These are phyloP conservation scores for Pangasianodon hypophthalmus DNA, from an alignment of 2,113 vertebrate species.

Conservation along the genomic window DNA sequence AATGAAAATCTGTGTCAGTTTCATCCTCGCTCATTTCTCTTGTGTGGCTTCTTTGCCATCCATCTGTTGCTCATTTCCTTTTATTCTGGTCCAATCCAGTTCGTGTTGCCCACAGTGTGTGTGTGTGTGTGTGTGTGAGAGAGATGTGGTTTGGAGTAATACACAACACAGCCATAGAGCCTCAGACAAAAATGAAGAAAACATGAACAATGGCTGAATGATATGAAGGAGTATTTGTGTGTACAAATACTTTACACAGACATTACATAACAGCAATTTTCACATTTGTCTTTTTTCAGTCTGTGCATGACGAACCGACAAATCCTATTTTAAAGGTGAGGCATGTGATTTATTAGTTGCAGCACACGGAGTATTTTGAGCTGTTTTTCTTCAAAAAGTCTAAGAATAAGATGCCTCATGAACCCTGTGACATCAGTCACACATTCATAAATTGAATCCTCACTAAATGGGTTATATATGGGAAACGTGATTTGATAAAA, in stretches of 20 bases:
- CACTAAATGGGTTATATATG: background rate
- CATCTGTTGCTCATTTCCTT: slow-evolving; percentile 74
- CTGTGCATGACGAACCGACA: background rate
- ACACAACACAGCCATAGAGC: background rate
- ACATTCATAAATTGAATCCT: background rate
- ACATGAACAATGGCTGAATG: background rate
- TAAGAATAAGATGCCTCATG: background rate
- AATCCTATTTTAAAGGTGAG: background rate
- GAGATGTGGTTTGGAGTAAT: background rate
- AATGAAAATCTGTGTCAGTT: slow-evolving; percentile 45
- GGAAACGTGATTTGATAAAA: background rate
- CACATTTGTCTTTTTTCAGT: background rate
- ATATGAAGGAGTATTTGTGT: background rate
- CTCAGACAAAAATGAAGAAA: background rate
- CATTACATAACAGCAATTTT: background rate
- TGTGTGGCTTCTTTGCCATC: slow-evolving; percentile 61
- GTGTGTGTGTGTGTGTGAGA: background rate
- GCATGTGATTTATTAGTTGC: background rate
- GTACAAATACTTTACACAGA: background rate
- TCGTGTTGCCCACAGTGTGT: slow-evolving; percentile 11
- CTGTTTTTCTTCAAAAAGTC: background rate
- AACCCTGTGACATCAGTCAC: background rate
- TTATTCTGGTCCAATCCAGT: slow-evolving; percentile 43
- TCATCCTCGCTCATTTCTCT: slow-evolving; percentile 60
- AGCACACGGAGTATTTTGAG: background rate